Percentiles rank a stretch among this genome's conserved stretches.
phyloP scores from a whole-genome alignment of 2,797 vertebrate species.

The Morelia viridis region DNA sequence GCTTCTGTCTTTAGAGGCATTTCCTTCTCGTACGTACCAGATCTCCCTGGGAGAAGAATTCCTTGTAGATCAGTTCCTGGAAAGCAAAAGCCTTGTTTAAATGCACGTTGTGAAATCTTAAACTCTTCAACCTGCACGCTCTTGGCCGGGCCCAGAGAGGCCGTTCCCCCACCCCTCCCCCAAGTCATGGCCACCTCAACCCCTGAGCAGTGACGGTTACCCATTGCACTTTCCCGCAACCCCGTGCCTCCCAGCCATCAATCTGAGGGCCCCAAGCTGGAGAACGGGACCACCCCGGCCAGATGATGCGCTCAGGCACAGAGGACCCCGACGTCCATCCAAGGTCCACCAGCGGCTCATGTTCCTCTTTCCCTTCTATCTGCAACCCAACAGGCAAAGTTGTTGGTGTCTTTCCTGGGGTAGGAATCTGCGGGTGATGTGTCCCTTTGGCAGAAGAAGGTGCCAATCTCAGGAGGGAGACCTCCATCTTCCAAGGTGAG shows the following conservation, averaged over 20 bases:
- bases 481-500: neutral
- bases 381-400: neutral
- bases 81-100: slow-evolving; percentile 47
- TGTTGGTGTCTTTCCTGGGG: neutral
- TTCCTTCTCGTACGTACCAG: slow-evolving; percentile 81
- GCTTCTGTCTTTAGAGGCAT: too few species aligned
- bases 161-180: neutral
- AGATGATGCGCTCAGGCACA: neutral
- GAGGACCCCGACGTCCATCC: neutral
- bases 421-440: neutral
- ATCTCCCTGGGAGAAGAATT: slow-evolving; percentile 99
- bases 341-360: neutral
- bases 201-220: neutral
- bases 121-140: neutral
- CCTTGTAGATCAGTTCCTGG: slow-evolving; percentile 98
- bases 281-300: neutral
- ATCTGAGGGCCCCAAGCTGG: neutral
- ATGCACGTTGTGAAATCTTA: too few species aligned
- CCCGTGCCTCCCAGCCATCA: neutral
- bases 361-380: neutral
- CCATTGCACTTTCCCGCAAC: too few species aligned
- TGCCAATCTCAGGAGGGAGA: neutral
- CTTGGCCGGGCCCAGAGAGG: neutral
- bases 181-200: neutral
- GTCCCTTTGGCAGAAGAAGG: neutral